These are phyloP conservation scores for Brachionus asplanchnoidis DNA, from an alignment of 1,140 invertebrate species.

Conservation along the genomic window DNA sequence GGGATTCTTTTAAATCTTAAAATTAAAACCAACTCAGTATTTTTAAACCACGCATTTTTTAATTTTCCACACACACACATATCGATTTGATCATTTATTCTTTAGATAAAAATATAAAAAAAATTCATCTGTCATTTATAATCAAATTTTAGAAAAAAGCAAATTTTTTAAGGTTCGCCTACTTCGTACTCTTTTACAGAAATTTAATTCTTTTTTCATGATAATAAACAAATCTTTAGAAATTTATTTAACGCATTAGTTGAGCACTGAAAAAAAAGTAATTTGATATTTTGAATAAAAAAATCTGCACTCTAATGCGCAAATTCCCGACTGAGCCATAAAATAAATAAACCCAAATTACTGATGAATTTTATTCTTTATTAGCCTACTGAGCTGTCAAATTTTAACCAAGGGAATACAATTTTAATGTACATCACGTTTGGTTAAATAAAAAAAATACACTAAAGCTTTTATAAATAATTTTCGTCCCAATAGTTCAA, in stretches of 20 bases:
- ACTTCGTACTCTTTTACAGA: not conserved
- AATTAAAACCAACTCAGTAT: not conserved
- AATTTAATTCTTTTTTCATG: not conserved
- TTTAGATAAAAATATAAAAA: not conserved
- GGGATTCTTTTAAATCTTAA: not conserved
- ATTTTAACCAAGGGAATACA: not conserved
- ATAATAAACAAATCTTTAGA: not conserved
- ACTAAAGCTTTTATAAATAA: not conserved
- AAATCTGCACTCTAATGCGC: not conserved
- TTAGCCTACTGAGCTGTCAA: not conserved
- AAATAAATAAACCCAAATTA: not conserved
- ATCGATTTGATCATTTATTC: not conserved
- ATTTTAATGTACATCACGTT: not conserved
- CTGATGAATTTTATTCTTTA: not conserved
- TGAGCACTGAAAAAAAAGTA: not conserved
- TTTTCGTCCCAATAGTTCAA: not conserved
- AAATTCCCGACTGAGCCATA: not conserved
- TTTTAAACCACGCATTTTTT: not conserved
- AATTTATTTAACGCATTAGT: not conserved
- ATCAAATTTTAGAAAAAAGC: not conserved
- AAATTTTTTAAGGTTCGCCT: not conserved
- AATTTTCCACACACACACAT: not conserved
- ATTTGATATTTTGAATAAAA: not conserved
- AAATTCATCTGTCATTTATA: not conserved
- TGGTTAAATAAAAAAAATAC: not conserved